phyloP scores from a whole-genome alignment of 1,140 invertebrate genomes.

The Drosophila arawakana region DNA sequence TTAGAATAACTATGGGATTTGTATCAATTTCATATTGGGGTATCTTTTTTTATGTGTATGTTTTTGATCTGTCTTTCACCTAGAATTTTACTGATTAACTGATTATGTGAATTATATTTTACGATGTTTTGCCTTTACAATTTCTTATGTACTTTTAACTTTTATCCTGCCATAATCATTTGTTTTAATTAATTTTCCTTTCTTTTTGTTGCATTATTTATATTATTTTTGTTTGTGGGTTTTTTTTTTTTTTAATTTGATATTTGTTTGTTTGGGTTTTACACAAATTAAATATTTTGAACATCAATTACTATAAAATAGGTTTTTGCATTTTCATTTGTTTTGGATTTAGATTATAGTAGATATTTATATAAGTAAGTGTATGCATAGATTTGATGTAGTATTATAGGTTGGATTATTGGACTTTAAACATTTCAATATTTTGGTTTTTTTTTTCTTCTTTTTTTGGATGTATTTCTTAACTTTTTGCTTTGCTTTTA shows the following conservation, averaged over 20 bases:
- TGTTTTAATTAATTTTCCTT: constrained; percentile 13
- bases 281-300: constrained; percentile 49
- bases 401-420: constrained; percentile 64
- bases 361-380: constrained; percentile 48
- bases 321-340: constrained; percentile 43
- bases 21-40: constrained; percentile 39
- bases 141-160: constrained; percentile 11
- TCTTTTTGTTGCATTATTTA: constrained; percentile 41
- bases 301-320: constrained; percentile 51
- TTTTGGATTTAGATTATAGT: constrained; percentile 30
- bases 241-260: constrained; percentile 20
- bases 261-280: constrained; percentile 33
- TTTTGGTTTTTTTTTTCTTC: background rate
- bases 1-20: constrained; percentile 57
- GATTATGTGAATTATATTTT: constrained; percentile 36
- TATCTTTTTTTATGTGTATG: constrained; percentile 48
- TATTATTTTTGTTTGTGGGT: constrained; percentile 39
- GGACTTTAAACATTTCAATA: constrained; percentile 64
- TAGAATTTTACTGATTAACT: constrained; percentile 24
- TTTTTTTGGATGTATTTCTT: constrained; percentile 28
- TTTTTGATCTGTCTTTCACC: constrained; percentile 21
- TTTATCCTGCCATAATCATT: constrained; percentile 8
- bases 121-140: constrained; percentile 33
- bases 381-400: constrained; percentile 49
- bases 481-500: constrained; percentile 40